Evolutionary conservation across 2,797 vertebrate species (phyloP).

Genomic region (Leuciscus waleckii): DNA sequence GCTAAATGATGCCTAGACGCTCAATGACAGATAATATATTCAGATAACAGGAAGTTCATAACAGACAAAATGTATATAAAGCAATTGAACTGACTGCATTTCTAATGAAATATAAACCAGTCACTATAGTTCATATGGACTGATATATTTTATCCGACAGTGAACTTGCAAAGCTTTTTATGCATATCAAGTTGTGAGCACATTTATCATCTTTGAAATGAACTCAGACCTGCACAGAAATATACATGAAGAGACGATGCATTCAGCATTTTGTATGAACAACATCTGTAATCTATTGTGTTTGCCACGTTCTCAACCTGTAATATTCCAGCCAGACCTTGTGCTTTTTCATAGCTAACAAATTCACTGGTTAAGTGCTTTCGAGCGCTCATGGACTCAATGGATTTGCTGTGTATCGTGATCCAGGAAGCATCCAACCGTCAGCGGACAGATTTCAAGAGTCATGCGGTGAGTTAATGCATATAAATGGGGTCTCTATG

Average conservation of each 20-base stretch:
- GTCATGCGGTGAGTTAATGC: slow-evolving; percentile 37
- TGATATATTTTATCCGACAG: background rate
- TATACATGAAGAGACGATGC: background rate
- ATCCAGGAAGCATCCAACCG: slow-evolving; percentile 18
- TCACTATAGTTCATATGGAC: slow-evolving; percentile 10
- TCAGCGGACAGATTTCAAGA: slow-evolving; percentile 19
- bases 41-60: background rate
- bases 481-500: slow-evolving; percentile 35
- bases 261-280: background rate
- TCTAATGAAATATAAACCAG: slow-evolving; percentile 29
- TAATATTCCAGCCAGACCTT: slow-evolving; percentile 21
- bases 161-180: background rate
- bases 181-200: background rate
- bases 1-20: background rate
- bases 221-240: background rate
- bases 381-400: background rate
- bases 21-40: slow-evolving; percentile 29
- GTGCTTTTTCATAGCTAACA: slow-evolving; percentile 36
- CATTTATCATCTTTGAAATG: background rate
- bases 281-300: background rate
- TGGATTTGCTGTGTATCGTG: slow-evolving; percentile 20
- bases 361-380: slow-evolving; percentile 15
- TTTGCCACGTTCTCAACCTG: background rate
- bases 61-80: background rate
- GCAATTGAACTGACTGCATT: background rate